Conservation (phyloP, 2,888 invertebrate species). For the Operophtera brumata region DNA sequence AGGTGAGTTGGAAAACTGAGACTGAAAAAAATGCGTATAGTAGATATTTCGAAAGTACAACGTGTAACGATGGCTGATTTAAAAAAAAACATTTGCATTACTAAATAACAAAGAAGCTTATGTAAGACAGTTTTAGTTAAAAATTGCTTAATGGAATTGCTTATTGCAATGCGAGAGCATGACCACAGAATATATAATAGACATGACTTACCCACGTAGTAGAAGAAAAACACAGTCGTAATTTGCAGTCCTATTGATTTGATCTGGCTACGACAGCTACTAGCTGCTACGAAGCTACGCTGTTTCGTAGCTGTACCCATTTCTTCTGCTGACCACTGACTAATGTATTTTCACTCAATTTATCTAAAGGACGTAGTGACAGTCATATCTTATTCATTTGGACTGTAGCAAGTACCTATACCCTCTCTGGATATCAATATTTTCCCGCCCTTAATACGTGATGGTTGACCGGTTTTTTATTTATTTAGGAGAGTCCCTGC, state of each 20-base stretch:
- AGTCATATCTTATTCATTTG: conserved; percentile 32
- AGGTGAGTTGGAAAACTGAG: conserved; percentile 5
- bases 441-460: conserved; percentile 31
- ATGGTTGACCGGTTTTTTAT: conserved; percentile 34
- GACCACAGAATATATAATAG: too few relatives aligned
- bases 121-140: too few relatives aligned
- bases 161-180: too few relatives aligned
- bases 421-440: conserved; percentile 31
- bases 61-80: too few relatives aligned
- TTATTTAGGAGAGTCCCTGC: conserved; percentile 32
- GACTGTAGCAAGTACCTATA: conserved; percentile 23
- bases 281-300: too few relatives aligned
- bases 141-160: too few relatives aligned
- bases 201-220: too few relatives aligned
- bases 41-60: not conserved
- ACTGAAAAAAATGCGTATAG: not conserved
- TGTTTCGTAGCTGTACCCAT: not conserved
- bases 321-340: conserved; percentile 2
- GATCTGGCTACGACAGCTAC: too few relatives aligned
- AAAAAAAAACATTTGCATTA: too few relatives aligned
- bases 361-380: conserved; percentile 10
- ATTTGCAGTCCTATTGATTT: too few relatives aligned
- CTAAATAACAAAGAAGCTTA: too few relatives aligned
- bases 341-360: conserved; percentile 17
- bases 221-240: too few relatives aligned